Evolutionary conservation across 1,140 invertebrate species (phyloP).

Genomic region (Orussus abietinus): DNA sequence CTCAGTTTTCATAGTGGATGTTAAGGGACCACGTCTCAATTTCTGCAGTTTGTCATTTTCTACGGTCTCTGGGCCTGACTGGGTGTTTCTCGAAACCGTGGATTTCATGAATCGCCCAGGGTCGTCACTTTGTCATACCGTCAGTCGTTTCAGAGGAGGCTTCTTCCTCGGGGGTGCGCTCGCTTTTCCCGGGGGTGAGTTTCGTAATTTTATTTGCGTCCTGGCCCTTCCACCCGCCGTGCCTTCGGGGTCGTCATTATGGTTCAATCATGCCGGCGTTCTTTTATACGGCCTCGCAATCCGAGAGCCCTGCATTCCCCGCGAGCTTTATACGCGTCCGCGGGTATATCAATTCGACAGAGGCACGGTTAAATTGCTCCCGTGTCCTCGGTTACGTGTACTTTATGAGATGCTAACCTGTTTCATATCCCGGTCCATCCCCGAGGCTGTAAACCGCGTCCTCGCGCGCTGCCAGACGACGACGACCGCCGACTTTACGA

Average conservation of each 20-base stretch:
- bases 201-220: slow-evolving; percentile 36
- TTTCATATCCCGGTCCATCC: slow-evolving; percentile 42
- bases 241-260: slow-evolving; percentile 34
- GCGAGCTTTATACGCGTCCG: slow-evolving; percentile 34
- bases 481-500: too few relatives aligned
- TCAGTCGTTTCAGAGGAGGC: too few relatives aligned
- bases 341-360: slow-evolving; percentile 44
- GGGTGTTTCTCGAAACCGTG: too few relatives aligned
- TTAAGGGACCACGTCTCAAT: too few relatives aligned
- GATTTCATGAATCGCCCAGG: too few relatives aligned
- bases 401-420: slow-evolving; percentile 41
- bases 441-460: slow-evolving; percentile 34
- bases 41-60: too few relatives aligned
- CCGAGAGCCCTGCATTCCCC: slow-evolving; percentile 29
- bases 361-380: slow-evolving; percentile 42
- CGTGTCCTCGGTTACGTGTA: slow-evolving; percentile 36
- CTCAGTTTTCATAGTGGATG: too few relatives aligned
- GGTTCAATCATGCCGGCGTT: slow-evolving; percentile 41
- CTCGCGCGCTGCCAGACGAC: slow-evolving; percentile 16
- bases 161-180: neutral
- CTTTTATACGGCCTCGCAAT: slow-evolving; percentile 39
- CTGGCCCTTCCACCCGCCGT: neutral
- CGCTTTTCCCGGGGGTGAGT: slow-evolving; percentile 18
- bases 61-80: too few relatives aligned
- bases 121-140: too few relatives aligned